These are phyloP conservation scores for Tachuris rubrigastra DNA, from an alignment of 2,113 vertebrate species.

Conservation along the genomic window DNA sequence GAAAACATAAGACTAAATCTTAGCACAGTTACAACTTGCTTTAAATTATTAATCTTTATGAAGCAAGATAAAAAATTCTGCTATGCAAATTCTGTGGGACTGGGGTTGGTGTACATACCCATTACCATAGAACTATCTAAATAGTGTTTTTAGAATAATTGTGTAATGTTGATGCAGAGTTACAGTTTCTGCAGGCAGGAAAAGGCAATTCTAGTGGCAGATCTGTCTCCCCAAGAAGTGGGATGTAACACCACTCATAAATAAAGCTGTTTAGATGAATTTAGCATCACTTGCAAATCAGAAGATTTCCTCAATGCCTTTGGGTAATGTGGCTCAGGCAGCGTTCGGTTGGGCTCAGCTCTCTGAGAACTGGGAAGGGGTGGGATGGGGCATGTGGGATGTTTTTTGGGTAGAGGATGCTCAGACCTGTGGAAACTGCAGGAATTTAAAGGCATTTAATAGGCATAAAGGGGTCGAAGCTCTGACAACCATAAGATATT, in stretches of 20 bases:
- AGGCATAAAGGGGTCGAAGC: not conserved
- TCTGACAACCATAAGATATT: rapidly evolving
- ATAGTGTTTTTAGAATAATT: conserved; percentile 33
- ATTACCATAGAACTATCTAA: not conserved
- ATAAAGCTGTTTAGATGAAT: conserved; percentile 7
- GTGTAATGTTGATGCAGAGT: not conserved
- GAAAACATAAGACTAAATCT: conserved; percentile 64
- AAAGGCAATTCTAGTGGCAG: conserved; percentile 16
- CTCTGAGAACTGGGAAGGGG: not conserved
- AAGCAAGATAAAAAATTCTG: conserved; percentile 51
- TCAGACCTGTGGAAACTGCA: not conserved
- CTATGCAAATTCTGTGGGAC: conserved; percentile 32
- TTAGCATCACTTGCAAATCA: not conserved
- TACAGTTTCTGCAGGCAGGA: conserved; percentile 10
- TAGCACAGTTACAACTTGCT: conserved; percentile 62
- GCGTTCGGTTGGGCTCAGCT: not conserved
- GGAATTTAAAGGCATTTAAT: not conserved
- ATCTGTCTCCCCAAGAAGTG: not conserved
- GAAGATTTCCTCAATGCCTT: not conserved
- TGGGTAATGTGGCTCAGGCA: not conserved
- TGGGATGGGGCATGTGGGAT: rapidly evolving
- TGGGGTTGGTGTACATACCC: not conserved
- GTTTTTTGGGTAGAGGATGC: not conserved
- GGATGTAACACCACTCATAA: not conserved
- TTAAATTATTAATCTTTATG: conserved; percentile 72